phyloP scores from a whole-genome alignment of 2,888 invertebrate genomes.

The Nebria salina region DNA sequence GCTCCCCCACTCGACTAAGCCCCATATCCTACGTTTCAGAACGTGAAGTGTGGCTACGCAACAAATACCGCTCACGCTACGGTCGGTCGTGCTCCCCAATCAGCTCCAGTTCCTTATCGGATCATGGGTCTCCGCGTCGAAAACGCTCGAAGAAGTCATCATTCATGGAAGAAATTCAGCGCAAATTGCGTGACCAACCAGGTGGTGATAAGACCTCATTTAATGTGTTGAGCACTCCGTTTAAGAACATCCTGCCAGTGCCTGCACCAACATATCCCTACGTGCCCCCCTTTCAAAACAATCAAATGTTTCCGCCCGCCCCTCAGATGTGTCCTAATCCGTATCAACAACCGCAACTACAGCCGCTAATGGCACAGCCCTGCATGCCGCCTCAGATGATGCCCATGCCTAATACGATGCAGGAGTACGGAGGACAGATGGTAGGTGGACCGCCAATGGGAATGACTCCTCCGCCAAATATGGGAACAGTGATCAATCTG shows the following conservation, averaged over 20 bases:
- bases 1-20: conserved; percentile 40
- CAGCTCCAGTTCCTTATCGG: conserved; percentile 36
- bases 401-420: conserved; percentile 11
- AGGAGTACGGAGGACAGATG: neutral
- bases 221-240: neutral
- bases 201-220: neutral
- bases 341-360: conserved; percentile 12
- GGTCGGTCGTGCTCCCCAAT: conserved; percentile 40
- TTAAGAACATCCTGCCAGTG: conserved; percentile 15
- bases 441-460: conserved; percentile 7
- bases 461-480: conserved; percentile 4
- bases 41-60: conserved; percentile 48
- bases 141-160: conserved; percentile 51
- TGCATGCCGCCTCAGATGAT: conserved; percentile 13
- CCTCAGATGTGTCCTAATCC: conserved; percentile 42
- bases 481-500: conserved; percentile 14
- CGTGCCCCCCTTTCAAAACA: conserved; percentile 36
- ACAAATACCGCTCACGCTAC: conserved; percentile 33
- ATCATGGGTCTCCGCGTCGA: conserved; percentile 37
- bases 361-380: neutral
- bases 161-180: conserved; percentile 59
- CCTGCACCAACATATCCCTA: conserved; percentile 27
- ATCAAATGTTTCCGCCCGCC: conserved; percentile 31
- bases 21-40: conserved; percentile 45
- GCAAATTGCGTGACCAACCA: conserved; percentile 54